These are phyloP conservation scores for Andrena hattorfiana DNA, from an alignment of 2,888 invertebrate species.

Conservation along the genomic window DNA sequence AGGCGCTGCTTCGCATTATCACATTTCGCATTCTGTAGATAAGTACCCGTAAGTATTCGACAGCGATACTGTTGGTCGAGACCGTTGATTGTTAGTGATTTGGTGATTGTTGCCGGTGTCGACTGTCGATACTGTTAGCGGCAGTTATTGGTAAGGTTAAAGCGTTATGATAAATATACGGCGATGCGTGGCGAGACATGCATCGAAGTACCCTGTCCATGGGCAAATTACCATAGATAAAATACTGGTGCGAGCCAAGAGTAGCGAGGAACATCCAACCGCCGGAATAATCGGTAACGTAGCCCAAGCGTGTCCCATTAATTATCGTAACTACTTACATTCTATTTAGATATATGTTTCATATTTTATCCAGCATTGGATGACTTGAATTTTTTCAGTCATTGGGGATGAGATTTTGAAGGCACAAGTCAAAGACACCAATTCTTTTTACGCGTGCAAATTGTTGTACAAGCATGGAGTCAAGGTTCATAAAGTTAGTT, in stretches of 20 bases:
- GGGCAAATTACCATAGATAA: background rate
- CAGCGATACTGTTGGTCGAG: too few relatives aligned
- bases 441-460: conserved; percentile 88
- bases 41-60: too few relatives aligned
- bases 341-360: background rate
- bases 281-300: conserved; percentile 80
- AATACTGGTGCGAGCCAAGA: conserved; percentile 13
- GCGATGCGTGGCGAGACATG: background rate
- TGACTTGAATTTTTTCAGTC: conserved; percentile 77
- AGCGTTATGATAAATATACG: conserved; percentile 36
- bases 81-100: too few relatives aligned
- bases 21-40: too few relatives aligned
- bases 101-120: too few relatives aligned
- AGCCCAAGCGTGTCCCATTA: background rate
- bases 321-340: background rate
- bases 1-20: conserved; percentile 14
- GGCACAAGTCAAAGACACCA: conserved; percentile 90
- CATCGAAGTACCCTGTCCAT: background rate
- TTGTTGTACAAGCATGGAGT: conserved; percentile 88
- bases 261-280: conserved; percentile 16
- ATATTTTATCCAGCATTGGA: background rate
- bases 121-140: background rate
- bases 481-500: conserved; percentile 86
- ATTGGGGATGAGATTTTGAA: conserved; percentile 93
- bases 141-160: conserved; percentile 14